Evolutionary conservation across 2,797 vertebrate genomes (phyloP), one percentile per base, ranked within the genome.

Genomic region (Lepidocolaptes lacrymiger): DNA sequence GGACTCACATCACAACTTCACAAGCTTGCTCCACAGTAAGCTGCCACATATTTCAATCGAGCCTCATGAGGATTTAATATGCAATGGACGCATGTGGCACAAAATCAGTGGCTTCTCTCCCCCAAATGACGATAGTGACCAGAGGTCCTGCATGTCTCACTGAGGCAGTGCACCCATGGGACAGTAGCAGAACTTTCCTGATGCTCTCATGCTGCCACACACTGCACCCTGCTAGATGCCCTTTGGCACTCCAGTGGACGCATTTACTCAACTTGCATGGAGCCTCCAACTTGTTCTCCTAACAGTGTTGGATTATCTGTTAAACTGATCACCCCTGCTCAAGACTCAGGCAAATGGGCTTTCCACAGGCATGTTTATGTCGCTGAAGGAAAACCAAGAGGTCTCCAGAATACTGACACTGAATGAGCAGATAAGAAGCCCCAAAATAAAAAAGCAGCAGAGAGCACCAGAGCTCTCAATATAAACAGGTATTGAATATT

Each of bases 41-140:
- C 1, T 6, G 3, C 55, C 39, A 18, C 27, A 4, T 1, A 0
- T 7, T 30, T 69, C 41, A 37, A 43, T 9, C 3, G 3, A 48
- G 22, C 19, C 19, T 56, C 48, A 30, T 3, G 10, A 51, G 19
- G 32, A 44, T 27, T 58, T 81, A 56, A 58, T 1, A n/a, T 1
- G 0, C 8, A 32, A 27, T 4, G 14, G 48, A 56, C 52, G 64
- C 15, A 12, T 0, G 0, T 0, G 8, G 34, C 32, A 66, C 34
- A n/a, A 51, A 63, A 49, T 32, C 75, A 66, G 34, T 9, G 3
- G 30, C 61, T 48, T 28, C 56, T 59, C 36, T 85, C 48, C 44
- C 24, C 5, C 37, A 43, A 5, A 7, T n/a, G 34, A 9, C 58
- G 26, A 28, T 10, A 59, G 34, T 17, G 32, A 49, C 49, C 5